Evolutionary conservation across 2,797 vertebrate species (phyloP), one percentile per base, ranked within the genome.

Genomic region (Eulemur mongoz): DNA sequence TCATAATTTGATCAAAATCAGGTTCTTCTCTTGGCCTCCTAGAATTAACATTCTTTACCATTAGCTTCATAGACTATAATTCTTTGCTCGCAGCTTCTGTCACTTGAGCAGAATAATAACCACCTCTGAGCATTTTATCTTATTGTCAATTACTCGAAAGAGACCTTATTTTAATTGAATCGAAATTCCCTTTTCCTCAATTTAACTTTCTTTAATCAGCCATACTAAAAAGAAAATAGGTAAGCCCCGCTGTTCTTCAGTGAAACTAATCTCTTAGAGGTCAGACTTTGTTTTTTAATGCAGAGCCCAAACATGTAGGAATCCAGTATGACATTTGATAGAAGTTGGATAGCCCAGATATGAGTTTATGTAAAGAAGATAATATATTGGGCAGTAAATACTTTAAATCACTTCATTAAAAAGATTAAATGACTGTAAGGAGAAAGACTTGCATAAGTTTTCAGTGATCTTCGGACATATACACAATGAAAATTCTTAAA

Each of bases 401-500:
- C 90, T 93, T 84, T 82, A 25, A 92, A 92, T 90, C 65, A 92
- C 76, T 57, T 83, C 4, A 48, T 72, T 54, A 80, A 88, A 75
- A 89, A 43, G 4, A 40, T 30, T 75, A 27, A 75, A 4, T 69
- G 50, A 69, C 20, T 75, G 67, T 89, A 86, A 87, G 40, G 63
- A 79, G 35, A 25, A 52, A 38, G 23, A 69, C 14, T 82, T 79
- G 48, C 7, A 0, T 90, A 67, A 30, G 8, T 14, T 87, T 87
- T 84, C 91, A 32, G 25, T 40, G 35, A 25, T 69, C 70, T 91
- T 50, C 2, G 2, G 50, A 57, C 52, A 72, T 8, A 23, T 30
- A 43, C 2, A 5, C 18, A 80, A 63, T 35, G 32, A 52, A 57
- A 91, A 65, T 80, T 27, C 59, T 70, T 95, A 91, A 83, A 61